Base-by-base conservation (phyloP, 1,140 invertebrate species). In the Atta texana region DNA sequence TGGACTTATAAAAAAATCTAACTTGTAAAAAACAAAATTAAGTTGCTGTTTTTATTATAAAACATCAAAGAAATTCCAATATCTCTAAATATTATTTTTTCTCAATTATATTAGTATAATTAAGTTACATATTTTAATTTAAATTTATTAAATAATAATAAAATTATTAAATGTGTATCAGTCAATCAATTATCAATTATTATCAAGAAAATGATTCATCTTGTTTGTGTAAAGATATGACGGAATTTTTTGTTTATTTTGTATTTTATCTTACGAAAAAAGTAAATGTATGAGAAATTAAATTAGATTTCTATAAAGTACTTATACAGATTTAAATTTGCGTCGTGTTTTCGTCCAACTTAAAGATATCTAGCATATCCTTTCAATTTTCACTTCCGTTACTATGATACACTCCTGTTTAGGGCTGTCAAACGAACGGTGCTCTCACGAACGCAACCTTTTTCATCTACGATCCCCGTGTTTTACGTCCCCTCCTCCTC, bases 401-500 rank as follows among this genome's bases (percentile, higher is more conserved):
- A 3, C 39, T 78, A 34, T 21, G 39, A 16, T 3, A 53, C 44
- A 51, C 24, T 81, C 16, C 28, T n/a, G 78, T n/a, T 51, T 44
- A 85, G 24, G 57, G 18, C 16, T 57, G 57, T 63, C 68, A 31
- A 71, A 82, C 51, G 55, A 74, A 82, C 31, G 31, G 28, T 55
- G 49, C 21, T 21, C 28, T 72, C n/a, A 63, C 31, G 24, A 28
- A 39, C 53, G 59, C 49, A 39, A 59, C 71, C 44, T 84, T 63
- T 84, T 84, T 84, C 55, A 78, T 51, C 57, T 12, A 12, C 68
- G 61, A 44, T 77, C 66, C 59, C 34, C 78, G 21, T 64, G 63
- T 75, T 74, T 82, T 44, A 44, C 44, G 61, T 55, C 14, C 21
- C 28, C 31, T 53, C 6, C 34, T 12, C 49, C 14, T 61, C 44